Conservation (phyloP, 2,888 invertebrate species). For the Harpagoxenus sublaevis region DNA sequence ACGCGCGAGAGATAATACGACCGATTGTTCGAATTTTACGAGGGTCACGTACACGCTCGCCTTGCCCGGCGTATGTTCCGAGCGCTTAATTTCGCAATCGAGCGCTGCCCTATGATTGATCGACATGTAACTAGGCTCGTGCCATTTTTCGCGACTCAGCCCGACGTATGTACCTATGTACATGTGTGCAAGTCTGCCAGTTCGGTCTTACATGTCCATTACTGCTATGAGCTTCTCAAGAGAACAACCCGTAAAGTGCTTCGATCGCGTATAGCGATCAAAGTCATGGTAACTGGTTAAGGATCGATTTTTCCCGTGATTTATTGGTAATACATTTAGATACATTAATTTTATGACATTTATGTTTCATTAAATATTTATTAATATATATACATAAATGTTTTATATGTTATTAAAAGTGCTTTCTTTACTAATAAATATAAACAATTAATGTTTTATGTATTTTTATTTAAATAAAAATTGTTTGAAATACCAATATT, state of each 20-base stretch:
- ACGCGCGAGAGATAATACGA: slow-evolving; percentile 60
- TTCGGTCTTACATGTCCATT: slow-evolving; percentile 62
- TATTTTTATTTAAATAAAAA: slow-evolving; percentile 1
- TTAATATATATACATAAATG: background rate
- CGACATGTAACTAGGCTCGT: slow-evolving; percentile 54
- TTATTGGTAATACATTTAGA: background rate
- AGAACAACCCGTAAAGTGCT: slow-evolving; percentile 15
- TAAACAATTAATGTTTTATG: background rate
- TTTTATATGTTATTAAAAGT: background rate
- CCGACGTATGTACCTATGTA: background rate
- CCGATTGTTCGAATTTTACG: slow-evolving; percentile 73
- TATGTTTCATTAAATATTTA: slow-evolving; percentile 8
- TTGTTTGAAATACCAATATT: slow-evolving; percentile 24
- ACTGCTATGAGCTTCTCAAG: slow-evolving; percentile 42
- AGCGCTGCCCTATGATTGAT: slow-evolving; percentile 60
- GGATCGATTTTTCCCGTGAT: background rate
- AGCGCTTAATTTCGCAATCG: slow-evolving; percentile 54
- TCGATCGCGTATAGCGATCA: background rate
- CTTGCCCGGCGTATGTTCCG: slow-evolving; percentile 46
- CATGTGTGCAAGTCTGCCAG: slow-evolving; percentile 34
- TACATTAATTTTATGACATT: background rate
- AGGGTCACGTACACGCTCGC: slow-evolving; percentile 57
- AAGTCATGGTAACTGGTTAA: slow-evolving; percentile 1
- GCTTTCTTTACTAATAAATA: background rate
- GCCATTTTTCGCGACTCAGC: slow-evolving; percentile 49